Evolutionary conservation across 2,113 vertebrate species (phyloP).

Genomic region (Eudorcas thomsonii): DNA sequence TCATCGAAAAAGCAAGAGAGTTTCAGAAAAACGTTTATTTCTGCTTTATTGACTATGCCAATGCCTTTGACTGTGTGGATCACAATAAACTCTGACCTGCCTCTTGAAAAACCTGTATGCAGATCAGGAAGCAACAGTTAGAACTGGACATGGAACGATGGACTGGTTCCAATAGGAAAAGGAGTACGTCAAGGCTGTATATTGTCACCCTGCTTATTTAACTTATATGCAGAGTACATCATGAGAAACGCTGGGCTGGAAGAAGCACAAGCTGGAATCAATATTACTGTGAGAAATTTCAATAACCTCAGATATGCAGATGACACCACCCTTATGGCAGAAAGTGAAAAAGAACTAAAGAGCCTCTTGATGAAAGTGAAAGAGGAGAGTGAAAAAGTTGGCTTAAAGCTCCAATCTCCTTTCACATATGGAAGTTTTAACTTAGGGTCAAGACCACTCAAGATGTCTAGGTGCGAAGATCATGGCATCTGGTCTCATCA

Average conservation of each 20-base stretch:
- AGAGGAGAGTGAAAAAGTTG: neutral
- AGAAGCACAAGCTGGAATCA: neutral
- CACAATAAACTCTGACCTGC: neutral
- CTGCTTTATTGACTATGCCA: neutral
- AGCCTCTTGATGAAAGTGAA: neutral
- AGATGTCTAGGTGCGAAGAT: too few species aligned
- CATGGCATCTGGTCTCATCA: neutral
- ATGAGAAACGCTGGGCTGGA: neutral
- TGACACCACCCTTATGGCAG: neutral
- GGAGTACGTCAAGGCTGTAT: neutral
- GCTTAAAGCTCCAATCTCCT: too few species aligned
- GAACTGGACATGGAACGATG: neutral
- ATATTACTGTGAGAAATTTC: neutral
- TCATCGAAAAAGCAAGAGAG: neutral
- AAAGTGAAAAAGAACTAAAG: neutral
- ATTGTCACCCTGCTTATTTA: neutral
- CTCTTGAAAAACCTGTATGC: neutral
- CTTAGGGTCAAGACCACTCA: too few species aligned
- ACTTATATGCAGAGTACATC: neutral
- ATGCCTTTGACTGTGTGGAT: neutral
- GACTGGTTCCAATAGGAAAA: neutral
- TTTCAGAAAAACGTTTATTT: neutral
- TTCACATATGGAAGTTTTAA: too few species aligned
- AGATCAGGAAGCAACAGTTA: neutral
- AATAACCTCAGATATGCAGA: neutral